A percentile compares a stretch with the other conserved stretches of the same genome.
Evolutionary conservation across 2,113 vertebrate genomes (phyloP).

Genomic region (Naja naja): DNA sequence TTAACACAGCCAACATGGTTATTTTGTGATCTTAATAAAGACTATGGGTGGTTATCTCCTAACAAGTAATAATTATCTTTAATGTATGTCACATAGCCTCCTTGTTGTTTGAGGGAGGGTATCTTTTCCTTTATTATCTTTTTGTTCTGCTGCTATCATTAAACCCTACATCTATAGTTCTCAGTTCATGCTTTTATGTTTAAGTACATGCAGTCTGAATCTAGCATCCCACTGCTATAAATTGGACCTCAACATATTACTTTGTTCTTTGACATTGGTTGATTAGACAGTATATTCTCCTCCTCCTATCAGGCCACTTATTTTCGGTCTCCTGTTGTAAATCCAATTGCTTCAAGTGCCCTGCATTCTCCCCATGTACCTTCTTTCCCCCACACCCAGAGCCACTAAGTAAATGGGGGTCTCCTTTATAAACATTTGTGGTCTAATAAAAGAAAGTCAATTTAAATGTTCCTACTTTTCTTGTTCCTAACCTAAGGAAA

Average conservation of each 20-base stretch:
- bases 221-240: background rate
- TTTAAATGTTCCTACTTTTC: background rate
- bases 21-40: slow-evolving; percentile 9
- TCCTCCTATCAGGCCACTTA: background rate
- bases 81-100: background rate
- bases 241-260: slow-evolving; percentile 1
- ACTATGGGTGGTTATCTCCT: background rate
- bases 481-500: background rate
- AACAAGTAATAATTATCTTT: slow-evolving; percentile 11
- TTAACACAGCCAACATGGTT: slow-evolving; percentile 1
- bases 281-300: background rate
- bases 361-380: background rate
- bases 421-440: background rate
- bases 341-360: background rate
- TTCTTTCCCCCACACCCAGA: background rate
- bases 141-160: background rate
- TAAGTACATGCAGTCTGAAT: background rate
- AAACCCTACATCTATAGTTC: background rate
- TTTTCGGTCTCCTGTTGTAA: background rate
- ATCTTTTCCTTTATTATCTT: background rate
- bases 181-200: background rate
- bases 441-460: background rate
- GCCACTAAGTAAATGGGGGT: background rate
- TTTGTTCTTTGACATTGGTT: background rate
- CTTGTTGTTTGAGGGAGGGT: background rate